Percentiles rank a stretch among this genome's conserved stretches.
These are phyloP conservation scores for Boleophthalmus pectinirostris DNA, from an alignment of 2,113 vertebrate species.

Conservation along the genomic window DNA sequence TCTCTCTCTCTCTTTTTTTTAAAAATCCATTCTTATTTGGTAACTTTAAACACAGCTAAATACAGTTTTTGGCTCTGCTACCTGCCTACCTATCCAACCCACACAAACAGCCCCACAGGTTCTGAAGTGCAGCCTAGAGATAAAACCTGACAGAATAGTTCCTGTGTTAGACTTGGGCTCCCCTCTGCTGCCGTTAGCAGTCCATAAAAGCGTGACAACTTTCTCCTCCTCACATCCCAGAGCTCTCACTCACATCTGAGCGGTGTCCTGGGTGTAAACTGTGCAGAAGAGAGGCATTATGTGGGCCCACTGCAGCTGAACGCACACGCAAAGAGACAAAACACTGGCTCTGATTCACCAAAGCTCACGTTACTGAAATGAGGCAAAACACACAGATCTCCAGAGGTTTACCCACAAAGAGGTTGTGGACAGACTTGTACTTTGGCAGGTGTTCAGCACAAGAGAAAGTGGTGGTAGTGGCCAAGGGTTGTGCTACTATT, in stretches of 20 bases:
- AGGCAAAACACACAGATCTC: not conserved
- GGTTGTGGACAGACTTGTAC: slow-evolving; percentile 2
- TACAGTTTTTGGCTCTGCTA: not conserved
- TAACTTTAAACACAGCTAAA: not conserved
- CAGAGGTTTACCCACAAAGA: not conserved
- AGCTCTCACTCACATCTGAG: slow-evolving; percentile 20
- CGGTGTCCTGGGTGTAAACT: slow-evolving; percentile 19
- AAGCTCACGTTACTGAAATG: not conserved
- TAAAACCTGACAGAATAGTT: slow-evolving; percentile 70
- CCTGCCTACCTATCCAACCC: not conserved
- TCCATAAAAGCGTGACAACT: slow-evolving; percentile 64
- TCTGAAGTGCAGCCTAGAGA: slow-evolving; percentile 44
- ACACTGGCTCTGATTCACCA: not conserved
- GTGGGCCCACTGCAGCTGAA: slow-evolving; percentile 1
- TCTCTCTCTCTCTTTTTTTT: too few species aligned
- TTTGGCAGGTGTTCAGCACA: not conserved
- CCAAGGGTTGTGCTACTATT: not conserved
- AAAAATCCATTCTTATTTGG: not conserved
- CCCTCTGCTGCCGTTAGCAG: slow-evolving; percentile 64
- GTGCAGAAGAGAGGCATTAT: slow-evolving; percentile 14
- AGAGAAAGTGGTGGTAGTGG: not conserved
- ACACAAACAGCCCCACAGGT: slow-evolving; percentile 7
- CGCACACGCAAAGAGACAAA: slow-evolving; percentile 21
- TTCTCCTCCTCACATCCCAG: slow-evolving; percentile 9
- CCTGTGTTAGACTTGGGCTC: slow-evolving; percentile 62